Evolutionary conservation across 2,113 vertebrate genomes (phyloP).

Genomic region (Trichomycterus rosablanca): DNA sequence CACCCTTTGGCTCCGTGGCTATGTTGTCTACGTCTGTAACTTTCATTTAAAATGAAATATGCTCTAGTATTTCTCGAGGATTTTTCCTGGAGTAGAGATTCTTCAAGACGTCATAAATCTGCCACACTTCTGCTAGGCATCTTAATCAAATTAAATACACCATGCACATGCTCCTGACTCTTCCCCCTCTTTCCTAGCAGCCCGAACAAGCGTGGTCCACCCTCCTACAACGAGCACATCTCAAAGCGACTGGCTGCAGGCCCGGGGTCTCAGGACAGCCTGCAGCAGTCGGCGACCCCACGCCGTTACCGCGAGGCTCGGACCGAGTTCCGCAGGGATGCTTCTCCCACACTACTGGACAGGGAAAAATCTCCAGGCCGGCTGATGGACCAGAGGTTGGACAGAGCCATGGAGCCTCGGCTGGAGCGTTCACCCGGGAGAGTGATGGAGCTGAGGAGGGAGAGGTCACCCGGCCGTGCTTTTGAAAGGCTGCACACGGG

Average conservation of each 20-base stretch:
- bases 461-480: conserved; percentile 82
- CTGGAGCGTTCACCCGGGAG: conserved; percentile 63
- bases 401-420: conserved; percentile 81
- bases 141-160: too few species aligned
- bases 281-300: conserved; percentile 84
- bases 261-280: conserved; percentile 76
- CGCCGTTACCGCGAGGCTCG: conserved; percentile 93
- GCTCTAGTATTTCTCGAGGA: too few species aligned
- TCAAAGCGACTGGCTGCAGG: conserved; percentile 91
- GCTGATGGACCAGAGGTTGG: conserved; percentile 72
- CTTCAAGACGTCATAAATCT: too few species aligned
- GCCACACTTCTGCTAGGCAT: too few species aligned
- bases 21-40: not conserved
- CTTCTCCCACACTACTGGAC: conserved; percentile 86
- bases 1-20: not conserved
- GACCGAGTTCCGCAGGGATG: conserved; percentile 89
- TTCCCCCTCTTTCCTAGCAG: too few species aligned
- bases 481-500: conserved; percentile 87
- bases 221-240: conserved; percentile 98
- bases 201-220: conserved; percentile 95
- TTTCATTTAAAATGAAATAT: not conserved
- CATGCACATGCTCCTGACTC: too few species aligned
- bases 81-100: too few species aligned
- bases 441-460: conserved; percentile 83
- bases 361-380: conserved; percentile 87